These are phyloP conservation scores for Hippocampus comes DNA, from an alignment of 2,113 vertebrate genomes.

Conservation along the genomic window DNA sequence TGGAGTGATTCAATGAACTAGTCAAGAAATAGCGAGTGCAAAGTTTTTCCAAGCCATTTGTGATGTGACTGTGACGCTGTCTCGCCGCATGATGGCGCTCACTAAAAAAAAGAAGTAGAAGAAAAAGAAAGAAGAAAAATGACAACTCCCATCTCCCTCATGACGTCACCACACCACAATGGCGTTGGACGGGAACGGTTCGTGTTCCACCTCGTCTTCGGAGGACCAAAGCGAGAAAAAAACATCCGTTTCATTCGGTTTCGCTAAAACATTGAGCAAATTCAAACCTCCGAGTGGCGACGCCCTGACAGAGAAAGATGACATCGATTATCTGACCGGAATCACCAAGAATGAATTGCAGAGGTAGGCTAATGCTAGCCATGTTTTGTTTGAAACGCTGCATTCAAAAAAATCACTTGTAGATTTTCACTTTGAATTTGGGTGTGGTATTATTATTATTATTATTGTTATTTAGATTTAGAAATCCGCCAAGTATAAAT, in stretches of 20 bases:
- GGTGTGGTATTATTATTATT: neutral
- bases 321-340: constrained; percentile 72
- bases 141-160: constrained; percentile 52
- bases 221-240: constrained; percentile 53
- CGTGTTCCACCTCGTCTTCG: neutral
- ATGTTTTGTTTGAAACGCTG: neutral
- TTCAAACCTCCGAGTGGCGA: constrained; percentile 46
- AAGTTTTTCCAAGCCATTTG: too few relatives aligned
- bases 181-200: constrained; percentile 58
- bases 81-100: too few relatives aligned
- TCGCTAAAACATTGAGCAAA: constrained; percentile 72
- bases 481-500: neutral
- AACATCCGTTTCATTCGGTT: constrained; percentile 75
- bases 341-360: constrained; percentile 72
- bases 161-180: constrained; percentile 54
- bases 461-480: neutral
- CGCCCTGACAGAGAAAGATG: constrained; percentile 32
- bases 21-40: too few relatives aligned
- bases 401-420: neutral
- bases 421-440: neutral
- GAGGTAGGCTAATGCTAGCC: constrained; percentile 67
- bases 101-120: too few relatives aligned
- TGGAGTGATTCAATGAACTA: too few relatives aligned
- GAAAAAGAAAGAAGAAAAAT: constrained; percentile 28
- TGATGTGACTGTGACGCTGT: too few relatives aligned